Percentiles rank a stretch among this genome's conserved stretches.
Evolutionary conservation across 2,888 invertebrate genomes (phyloP).

Genomic region (Trimorus sp.): DNA sequence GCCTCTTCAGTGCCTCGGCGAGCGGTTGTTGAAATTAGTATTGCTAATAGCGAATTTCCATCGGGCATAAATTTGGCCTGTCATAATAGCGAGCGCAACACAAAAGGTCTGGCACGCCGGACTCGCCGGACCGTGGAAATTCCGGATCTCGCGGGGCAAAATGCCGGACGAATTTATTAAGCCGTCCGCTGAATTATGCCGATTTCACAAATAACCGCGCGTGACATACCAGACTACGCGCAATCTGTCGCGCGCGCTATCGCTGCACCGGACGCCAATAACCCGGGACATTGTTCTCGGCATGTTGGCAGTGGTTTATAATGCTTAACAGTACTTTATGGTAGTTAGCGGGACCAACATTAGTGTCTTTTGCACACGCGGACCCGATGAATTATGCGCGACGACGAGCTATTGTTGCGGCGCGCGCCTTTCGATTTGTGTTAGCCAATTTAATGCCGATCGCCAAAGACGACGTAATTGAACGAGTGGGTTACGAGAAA

Average conservation of each 20-base stretch:
- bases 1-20: conserved; percentile 20
- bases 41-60: conserved; percentile 44
- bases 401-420: conserved; percentile 62
- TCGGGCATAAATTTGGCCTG: conserved; percentile 32
- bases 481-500: conserved; percentile 21
- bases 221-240: conserved; percentile 63
- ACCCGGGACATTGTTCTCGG: conserved; percentile 61
- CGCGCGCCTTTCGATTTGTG: conserved; percentile 46
- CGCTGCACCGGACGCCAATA: conserved; percentile 49
- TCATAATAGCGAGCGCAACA: conserved; percentile 45
- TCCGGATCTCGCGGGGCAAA: conserved; percentile 61
- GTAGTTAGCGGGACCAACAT: conserved; percentile 61
- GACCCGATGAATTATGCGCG: conserved; percentile 59
- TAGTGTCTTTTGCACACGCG: conserved; percentile 58
- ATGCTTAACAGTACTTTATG: conserved; percentile 64
- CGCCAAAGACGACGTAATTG: conserved; percentile 46
- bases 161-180: conserved; percentile 66
- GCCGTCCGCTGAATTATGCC: conserved; percentile 64
- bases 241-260: conserved; percentile 61
- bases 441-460: conserved; percentile 50
- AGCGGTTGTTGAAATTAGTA: conserved; percentile 45
- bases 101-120: conserved; percentile 52
- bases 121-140: conserved; percentile 63
- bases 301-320: conserved; percentile 65
- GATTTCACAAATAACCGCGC: conserved; percentile 60